These are phyloP conservation scores for Parauchenoglanis punctatus DNA, from an alignment of 2,797 vertebrate species.

Conservation along the genomic window DNA sequence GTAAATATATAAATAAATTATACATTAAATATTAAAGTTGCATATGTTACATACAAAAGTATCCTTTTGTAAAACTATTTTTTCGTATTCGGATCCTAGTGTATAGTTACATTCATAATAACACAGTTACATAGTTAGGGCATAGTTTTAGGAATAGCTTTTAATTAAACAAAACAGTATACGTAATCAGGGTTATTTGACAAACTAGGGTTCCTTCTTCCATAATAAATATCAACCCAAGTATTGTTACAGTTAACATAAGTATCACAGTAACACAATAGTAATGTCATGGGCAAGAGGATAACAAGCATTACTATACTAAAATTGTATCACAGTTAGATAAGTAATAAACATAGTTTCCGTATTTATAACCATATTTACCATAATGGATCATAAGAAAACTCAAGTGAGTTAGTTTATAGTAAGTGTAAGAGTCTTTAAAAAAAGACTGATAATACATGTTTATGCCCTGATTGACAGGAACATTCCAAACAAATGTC, in stretches of 20 bases:
- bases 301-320: not conserved
- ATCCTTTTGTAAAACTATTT: not conserved
- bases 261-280: not conserved
- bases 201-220: not conserved
- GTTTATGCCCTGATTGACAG: not conserved
- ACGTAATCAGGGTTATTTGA: not conserved
- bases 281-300: not conserved
- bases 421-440: not conserved
- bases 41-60: not conserved
- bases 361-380: not conserved
- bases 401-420: not conserved
- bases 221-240: not conserved
- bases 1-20: no score
- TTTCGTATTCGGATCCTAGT: not conserved
- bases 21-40: not conserved
- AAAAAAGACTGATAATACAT: not conserved
- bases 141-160: not conserved
- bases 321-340: not conserved
- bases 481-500: not conserved
- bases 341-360: not conserved
- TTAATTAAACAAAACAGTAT: not conserved
- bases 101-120: not conserved
- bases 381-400: not conserved
- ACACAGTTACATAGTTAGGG: not conserved
- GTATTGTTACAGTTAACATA: not conserved